Conservation (phyloP, 2,797 vertebrate species). For the Naso thynnoides region DNA sequence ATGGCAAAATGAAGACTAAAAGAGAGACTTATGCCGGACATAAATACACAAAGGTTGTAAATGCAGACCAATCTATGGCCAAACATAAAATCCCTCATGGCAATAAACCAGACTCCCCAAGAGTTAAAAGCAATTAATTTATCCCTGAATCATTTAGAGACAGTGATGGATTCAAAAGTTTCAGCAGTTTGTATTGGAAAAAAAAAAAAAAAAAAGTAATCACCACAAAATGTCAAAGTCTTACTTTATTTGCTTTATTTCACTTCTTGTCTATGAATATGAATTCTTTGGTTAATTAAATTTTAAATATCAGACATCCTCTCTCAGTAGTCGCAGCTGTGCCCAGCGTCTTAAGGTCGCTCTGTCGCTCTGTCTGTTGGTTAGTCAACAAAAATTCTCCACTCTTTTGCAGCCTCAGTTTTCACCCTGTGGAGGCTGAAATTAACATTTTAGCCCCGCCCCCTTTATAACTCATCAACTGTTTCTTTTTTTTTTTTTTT, state of each 20-base stretch:
- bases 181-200: not conserved
- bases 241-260: slow-evolving; percentile 25
- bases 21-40: slow-evolving; percentile 10
- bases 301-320: slow-evolving; percentile 9
- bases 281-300: slow-evolving; percentile 2
- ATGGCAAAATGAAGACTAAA: slow-evolving; percentile 21
- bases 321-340: too few species aligned
- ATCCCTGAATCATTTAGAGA: slow-evolving; percentile 26
- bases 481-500: too few species aligned
- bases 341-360: too few species aligned
- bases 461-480: too few species aligned
- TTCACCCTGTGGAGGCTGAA: too few species aligned
- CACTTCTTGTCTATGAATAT: slow-evolving; percentile 2
- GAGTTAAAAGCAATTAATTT: slow-evolving; percentile 28
- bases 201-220: slow-evolving; percentile 23
- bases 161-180: slow-evolving; percentile 14
- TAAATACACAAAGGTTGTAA: slow-evolving; percentile 39
- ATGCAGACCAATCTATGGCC: slow-evolving; percentile 40
- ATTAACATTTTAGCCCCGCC: too few species aligned
- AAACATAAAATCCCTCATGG: slow-evolving; percentile 28
- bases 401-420: too few species aligned
- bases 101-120: slow-evolving; percentile 23
- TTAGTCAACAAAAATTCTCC: too few species aligned
- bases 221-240: slow-evolving; percentile 12
- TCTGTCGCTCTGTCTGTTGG: too few species aligned